Evolutionary conservation across 2,888 invertebrate genomes (phyloP).

Genomic region (Diachrysia chrysitis): DNA sequence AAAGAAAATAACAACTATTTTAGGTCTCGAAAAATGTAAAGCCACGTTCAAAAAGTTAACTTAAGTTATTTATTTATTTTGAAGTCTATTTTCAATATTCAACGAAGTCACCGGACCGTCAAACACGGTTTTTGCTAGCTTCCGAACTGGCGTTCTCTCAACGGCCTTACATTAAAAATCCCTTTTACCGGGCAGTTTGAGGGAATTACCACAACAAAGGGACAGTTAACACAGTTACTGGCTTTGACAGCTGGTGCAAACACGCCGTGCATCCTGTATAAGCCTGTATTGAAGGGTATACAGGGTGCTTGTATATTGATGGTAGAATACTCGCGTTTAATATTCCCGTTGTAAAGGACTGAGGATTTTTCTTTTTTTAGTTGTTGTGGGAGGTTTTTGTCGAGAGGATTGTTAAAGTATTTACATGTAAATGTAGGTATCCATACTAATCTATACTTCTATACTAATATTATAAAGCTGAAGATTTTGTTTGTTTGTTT

Average conservation of each 20-base stretch:
- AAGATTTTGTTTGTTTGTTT: too few species aligned
- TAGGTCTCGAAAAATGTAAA: too few species aligned
- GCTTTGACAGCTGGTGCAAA: slow-evolving; percentile 19
- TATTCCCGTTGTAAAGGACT: neutral
- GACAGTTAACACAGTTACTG: slow-evolving; percentile 26
- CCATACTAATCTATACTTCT: too few species aligned
- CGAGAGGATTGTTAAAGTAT: too few species aligned
- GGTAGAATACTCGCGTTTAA: neutral
- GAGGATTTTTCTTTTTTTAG: neutral
- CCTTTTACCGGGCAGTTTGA: neutral
- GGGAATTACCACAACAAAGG: slow-evolving; percentile 42
- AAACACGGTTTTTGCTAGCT: neutral
- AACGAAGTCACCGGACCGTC: neutral
- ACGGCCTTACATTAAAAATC: neutral
- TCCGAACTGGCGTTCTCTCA: neutral
- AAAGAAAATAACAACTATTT: too few species aligned
- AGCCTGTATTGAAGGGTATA: neutral
- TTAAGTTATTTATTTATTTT: too few species aligned
- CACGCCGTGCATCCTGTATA: neutral
- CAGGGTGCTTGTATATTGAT: slow-evolving; percentile 1
- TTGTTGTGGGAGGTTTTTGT: neutral
- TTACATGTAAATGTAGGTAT: too few species aligned
- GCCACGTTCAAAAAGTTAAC: too few species aligned
- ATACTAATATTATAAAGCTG: too few species aligned
- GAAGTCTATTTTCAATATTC: too few species aligned